These are phyloP conservation scores for Propithecus perrieri DNA, from an alignment of 2,797 vertebrate species.

Conservation along the genomic window DNA sequence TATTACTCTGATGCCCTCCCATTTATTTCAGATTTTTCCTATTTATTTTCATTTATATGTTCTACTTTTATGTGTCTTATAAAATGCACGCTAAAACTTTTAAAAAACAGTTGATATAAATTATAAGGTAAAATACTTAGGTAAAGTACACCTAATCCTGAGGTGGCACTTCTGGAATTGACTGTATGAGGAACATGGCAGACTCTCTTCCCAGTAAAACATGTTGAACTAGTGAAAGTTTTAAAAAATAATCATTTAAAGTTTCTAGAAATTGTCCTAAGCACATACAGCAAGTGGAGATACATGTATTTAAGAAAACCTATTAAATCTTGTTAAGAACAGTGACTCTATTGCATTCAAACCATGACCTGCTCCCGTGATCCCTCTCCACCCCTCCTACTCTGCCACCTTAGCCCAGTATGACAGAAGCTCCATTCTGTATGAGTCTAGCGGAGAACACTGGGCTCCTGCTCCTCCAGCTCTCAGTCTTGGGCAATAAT, in stretches of 20 bases:
- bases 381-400: background rate
- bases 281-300: background rate
- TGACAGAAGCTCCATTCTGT: background rate
- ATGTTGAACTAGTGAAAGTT: background rate
- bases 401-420: background rate
- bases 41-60: conserved; percentile 23
- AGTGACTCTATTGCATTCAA: background rate
- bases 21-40: conserved; percentile 5
- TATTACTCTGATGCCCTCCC: background rate
- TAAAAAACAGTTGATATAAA: background rate
- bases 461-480: background rate
- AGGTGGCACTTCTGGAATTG: background rate
- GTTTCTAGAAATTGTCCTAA: background rate
- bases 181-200: background rate
- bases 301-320: background rate
- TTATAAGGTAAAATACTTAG: background rate
- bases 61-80: background rate
- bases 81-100: background rate
- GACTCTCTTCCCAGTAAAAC: background rate
- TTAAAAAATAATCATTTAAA: background rate
- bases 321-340: background rate
- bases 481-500: background rate
- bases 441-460: background rate
- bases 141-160: background rate
- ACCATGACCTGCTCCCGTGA: background rate